A percentile compares a stretch with the other conserved stretches of the same genome.
Evolutionary conservation across 2,113 vertebrate genomes (phyloP).

Genomic region (Spheniscus mendiculus): DNA sequence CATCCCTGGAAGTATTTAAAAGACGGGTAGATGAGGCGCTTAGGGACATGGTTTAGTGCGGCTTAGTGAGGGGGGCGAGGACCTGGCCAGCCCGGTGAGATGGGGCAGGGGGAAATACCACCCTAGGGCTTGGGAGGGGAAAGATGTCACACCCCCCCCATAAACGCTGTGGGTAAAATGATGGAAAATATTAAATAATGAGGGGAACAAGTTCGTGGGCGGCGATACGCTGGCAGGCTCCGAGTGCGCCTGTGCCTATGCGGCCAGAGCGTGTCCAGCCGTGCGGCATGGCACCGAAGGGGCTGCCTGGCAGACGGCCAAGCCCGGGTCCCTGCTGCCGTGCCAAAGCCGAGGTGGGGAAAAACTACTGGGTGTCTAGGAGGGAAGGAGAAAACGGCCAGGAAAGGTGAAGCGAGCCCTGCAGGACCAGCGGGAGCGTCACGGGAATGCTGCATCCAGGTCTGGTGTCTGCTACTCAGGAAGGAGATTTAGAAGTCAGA

Average conservation of each 20-base stretch:
- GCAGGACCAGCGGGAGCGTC: too few relatives aligned
- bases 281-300: too few relatives aligned
- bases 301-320: neutral
- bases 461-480: neutral
- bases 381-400: neutral
- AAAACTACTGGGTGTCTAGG: neutral
- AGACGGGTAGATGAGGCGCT: too few relatives aligned
- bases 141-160: accelerated
- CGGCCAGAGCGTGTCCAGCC: too few relatives aligned
- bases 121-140: neutral
- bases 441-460: neutral
- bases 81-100: neutral
- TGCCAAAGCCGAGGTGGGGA: too few relatives aligned
- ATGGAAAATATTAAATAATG: neutral
- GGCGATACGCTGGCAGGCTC: neutral
- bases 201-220: accelerated
- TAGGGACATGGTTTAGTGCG: too few relatives aligned
- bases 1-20: too few relatives aligned
- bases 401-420: neutral
- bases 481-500: neutral
- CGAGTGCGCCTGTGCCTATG: accelerated
- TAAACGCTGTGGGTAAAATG: neutral
- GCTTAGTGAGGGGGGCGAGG: neutral
- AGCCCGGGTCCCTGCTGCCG: neutral
- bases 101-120: too few relatives aligned